phyloP scores from a whole-genome alignment of 2,888 invertebrate species.

The Chrysotoxum bicinctum region DNA sequence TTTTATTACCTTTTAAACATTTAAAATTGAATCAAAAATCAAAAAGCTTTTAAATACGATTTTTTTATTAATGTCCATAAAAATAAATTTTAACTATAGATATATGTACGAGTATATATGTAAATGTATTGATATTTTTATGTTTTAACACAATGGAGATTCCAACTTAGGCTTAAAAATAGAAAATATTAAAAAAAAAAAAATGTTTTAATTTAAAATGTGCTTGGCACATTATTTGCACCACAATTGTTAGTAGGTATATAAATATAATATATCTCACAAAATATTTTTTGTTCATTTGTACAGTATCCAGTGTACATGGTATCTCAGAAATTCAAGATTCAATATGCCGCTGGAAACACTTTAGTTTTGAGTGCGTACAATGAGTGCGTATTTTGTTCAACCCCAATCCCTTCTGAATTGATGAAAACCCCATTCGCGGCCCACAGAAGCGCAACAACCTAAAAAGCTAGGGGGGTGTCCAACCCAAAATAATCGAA shows the following conservation, averaged over 20 bases:
- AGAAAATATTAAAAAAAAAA: neutral
- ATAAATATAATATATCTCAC: neutral
- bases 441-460: too few species aligned
- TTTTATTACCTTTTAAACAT: slow-evolving; percentile 6
- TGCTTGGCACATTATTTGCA: slow-evolving; percentile 8
- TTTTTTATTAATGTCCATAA: slow-evolving; percentile 55
- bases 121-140: neutral
- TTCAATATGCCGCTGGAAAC: neutral
- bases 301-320: neutral
- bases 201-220: neutral
- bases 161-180: neutral
- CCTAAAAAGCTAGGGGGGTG: too few species aligned
- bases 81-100: slow-evolving; percentile 49
- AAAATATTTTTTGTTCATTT: neutral
- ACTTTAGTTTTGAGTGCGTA: neutral
- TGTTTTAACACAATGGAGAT: slow-evolving; percentile 26
- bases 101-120: neutral
- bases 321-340: neutral
- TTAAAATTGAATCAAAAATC: neutral
- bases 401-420: too few species aligned
- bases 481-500: too few species aligned
- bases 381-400: too few species aligned
- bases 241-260: neutral
- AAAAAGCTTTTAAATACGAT: slow-evolving; percentile 40
- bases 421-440: too few species aligned